These are phyloP conservation scores for Ceraclea dissimilis DNA, from an alignment of 2,888 invertebrate genomes.

Conservation along the genomic window DNA sequence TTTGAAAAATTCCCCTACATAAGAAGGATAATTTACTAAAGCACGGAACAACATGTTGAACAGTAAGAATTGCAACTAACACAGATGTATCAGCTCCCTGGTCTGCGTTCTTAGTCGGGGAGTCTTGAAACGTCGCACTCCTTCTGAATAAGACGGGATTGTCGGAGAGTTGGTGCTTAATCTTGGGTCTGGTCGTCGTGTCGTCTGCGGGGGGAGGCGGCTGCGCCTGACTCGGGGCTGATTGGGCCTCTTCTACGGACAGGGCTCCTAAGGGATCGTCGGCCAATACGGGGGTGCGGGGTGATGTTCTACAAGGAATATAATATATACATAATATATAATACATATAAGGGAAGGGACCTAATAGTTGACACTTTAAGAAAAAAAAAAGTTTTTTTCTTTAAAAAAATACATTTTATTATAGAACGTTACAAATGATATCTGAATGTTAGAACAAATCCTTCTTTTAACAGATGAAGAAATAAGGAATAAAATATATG, in stretches of 20 bases:
- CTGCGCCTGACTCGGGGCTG: constrained; percentile 30
- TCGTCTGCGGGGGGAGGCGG: constrained; percentile 32
- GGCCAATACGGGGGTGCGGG: constrained; percentile 79
- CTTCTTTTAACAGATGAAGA: too few relatives aligned
- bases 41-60: too few relatives aligned
- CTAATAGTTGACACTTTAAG: too few relatives aligned
- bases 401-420: too few relatives aligned
- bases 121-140: constrained; percentile 54
- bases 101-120: constrained; percentile 44
- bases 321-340: too few relatives aligned
- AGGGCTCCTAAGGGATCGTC: constrained; percentile 90
- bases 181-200: constrained; percentile 27
- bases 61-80: constrained; percentile 18
- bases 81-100: constrained; percentile 38
- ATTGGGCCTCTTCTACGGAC: constrained; percentile 33
- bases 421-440: too few relatives aligned
- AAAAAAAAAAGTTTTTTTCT: too few relatives aligned
- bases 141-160: constrained; percentile 62
- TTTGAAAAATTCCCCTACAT: too few relatives aligned
- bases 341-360: neutral
- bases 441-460: too few relatives aligned
- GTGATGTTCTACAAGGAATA: constrained; percentile 50
- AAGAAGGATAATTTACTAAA: too few relatives aligned
- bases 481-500: too few relatives aligned
- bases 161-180: constrained; percentile 49